Base-by-base conservation (phyloP, 2,888 invertebrate species). In the Lissocephala sabroskyi region DNA sequence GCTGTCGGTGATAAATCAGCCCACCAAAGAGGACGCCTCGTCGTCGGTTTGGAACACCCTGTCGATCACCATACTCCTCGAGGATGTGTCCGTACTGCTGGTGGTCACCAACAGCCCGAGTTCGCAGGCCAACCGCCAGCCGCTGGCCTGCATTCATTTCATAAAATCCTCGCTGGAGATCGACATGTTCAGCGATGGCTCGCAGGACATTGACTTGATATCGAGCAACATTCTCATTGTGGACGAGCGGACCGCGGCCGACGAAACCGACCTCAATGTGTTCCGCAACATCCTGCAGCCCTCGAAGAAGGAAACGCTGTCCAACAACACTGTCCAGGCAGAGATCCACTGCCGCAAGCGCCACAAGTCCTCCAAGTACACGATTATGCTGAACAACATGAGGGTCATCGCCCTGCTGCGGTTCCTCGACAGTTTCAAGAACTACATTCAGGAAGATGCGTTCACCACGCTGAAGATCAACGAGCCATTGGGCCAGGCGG, bases 331-430 rank as follows among this genome's bases (percentile, higher is more conserved):
- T 49, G 91, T 92, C 29, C 92, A 92, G 82, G 92, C 91, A 0
- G 92, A 92, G 80, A 87, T 92, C 7, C 92, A 92, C 76, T 91
- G 91, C 65, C 89, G 93, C 53, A 90, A 87, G 82, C 88, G 89
- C 44, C 87, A 84, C 39, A 91, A 89, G 71, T 87, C 89, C 14
- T 89, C 90, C 0, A 91, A 94, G 60, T 95, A 95, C 74, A 96
- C 96, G 1, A 90, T 97, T 56, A 86, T 97, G 37, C 86, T 98
- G 45, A 97, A 97, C 86, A 96, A 96, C 82, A 97, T 97, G 96
- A 88, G 97, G 30, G 86, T 98, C 49, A 95, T 97, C 89, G 94
- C 95, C 1, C 92, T 97, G 57, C 87, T 97, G 67, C 96, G 97
- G 85, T 98, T 97, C 95, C 92, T 97, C 90, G 91, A 95, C 82